These are phyloP conservation scores for Plotosus lineatus DNA, from an alignment of 2,113 vertebrate species.

Conservation along the genomic window DNA sequence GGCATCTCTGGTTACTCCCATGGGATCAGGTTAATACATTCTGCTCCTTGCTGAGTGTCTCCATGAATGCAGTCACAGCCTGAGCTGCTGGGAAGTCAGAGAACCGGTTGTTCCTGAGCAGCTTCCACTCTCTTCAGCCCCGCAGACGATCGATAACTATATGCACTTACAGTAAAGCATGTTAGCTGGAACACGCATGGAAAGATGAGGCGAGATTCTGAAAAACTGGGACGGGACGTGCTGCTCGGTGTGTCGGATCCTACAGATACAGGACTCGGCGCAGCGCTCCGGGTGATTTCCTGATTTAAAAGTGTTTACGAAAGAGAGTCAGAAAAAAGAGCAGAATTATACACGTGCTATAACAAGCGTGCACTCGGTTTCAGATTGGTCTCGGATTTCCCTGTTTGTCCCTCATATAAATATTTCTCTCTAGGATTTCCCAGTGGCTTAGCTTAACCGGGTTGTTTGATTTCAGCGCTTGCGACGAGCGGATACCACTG, in stretches of 20 bases:
- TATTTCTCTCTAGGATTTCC: neutral
- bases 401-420: slow-evolving; percentile 2
- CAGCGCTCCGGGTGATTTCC: neutral
- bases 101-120: slow-evolving; percentile 39
- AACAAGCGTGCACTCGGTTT: neutral
- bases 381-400: neutral
- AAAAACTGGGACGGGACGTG: slow-evolving; percentile 7
- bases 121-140: slow-evolving; percentile 7
- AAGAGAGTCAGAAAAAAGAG: slow-evolving; percentile 42
- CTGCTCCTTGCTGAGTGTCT: slow-evolving; percentile 39
- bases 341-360: neutral
- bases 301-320: slow-evolving; percentile 45
- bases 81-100: slow-evolving; percentile 46
- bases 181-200: slow-evolving; percentile 35
- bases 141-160: slow-evolving; percentile 29
- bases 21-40: slow-evolving; percentile 37
- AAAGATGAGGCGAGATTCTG: neutral
- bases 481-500: neutral
- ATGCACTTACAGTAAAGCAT: slow-evolving; percentile 47
- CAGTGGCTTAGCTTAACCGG: neutral
- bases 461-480: neutral
- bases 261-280: slow-evolving; percentile 14
- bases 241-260: no score
- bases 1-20: slow-evolving; percentile 45
- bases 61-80: slow-evolving; percentile 28